Evolutionary conservation across 2,888 invertebrate species (phyloP).

Genomic region (Labia minor): DNA sequence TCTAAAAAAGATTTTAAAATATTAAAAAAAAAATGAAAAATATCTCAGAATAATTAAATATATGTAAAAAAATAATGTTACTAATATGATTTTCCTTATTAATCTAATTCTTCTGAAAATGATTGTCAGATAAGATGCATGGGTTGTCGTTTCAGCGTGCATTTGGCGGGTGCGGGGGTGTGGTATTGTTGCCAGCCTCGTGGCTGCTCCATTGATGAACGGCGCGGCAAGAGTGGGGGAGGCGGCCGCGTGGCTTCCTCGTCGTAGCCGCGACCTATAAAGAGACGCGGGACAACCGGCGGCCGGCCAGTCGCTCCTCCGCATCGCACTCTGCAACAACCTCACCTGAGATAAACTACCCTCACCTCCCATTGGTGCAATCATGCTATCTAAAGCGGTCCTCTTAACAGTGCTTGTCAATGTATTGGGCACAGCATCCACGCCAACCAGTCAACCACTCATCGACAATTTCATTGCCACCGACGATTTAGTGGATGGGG

Average conservation of each 20-base stretch:
- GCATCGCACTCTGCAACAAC: neutral
- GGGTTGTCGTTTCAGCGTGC: neutral
- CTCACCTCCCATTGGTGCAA: neutral
- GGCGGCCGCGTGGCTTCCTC: neutral
- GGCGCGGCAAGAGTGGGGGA: neutral
- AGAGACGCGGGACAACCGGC: neutral
- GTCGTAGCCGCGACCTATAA: neutral
- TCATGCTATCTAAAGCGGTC: neutral
- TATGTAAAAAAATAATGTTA: too few relatives aligned
- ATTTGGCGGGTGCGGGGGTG: too few relatives aligned
- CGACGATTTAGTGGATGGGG: slow-evolving; percentile 57
- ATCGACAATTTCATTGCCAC: slow-evolving; percentile 51
- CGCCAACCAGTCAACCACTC: neutral
- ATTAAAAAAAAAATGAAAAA: too few relatives aligned
- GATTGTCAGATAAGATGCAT: too few relatives aligned
- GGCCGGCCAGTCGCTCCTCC: neutral
- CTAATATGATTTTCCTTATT: too few relatives aligned
- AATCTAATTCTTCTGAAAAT: too few relatives aligned
- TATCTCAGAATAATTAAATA: too few relatives aligned
- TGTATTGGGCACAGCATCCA: neutral
- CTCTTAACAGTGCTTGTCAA: neutral
- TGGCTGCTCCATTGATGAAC: neutral
- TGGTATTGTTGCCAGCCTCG: neutral
- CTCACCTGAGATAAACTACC: too few relatives aligned
- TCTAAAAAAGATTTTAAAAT: too few relatives aligned